Evolutionary conservation across 2,797 vertebrate genomes (phyloP).

Genomic region (Novumbra hubbsi): DNA sequence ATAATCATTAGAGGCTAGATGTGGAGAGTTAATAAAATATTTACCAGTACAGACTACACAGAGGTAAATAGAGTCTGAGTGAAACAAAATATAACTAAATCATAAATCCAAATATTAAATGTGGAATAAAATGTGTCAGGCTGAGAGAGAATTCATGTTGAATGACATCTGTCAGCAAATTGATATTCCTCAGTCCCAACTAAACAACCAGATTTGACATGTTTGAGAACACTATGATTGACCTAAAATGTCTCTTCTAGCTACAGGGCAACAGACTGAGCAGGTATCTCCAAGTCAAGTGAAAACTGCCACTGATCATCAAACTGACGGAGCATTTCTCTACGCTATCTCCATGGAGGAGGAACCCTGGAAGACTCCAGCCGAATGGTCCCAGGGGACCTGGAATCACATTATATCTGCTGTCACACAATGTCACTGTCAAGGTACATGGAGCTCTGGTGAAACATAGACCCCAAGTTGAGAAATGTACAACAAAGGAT

Average conservation of each 20-base stretch:
- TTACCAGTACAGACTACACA: not conserved
- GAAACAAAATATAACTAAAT: not conserved
- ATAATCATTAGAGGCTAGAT: too few species aligned
- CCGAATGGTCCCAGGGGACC: slow-evolving; percentile 56
- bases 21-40: not conserved
- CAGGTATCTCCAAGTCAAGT: slow-evolving; percentile 60
- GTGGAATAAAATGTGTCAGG: not conserved
- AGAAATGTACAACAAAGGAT: not conserved
- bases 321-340: slow-evolving; percentile 58
- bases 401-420: slow-evolving; percentile 75
- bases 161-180: not conserved
- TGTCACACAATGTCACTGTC: slow-evolving; percentile 75
- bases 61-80: not conserved
- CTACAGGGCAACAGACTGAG: not conserved
- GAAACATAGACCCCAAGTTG: slow-evolving; percentile 60
- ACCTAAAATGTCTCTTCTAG: not conserved
- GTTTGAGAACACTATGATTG: not conserved
- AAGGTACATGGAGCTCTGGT: slow-evolving; percentile 58
- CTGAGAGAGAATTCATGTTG: not conserved
- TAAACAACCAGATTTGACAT: not conserved
- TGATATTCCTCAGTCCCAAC: not conserved
- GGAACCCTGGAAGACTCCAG: slow-evolving; percentile 49
- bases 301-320: slow-evolving; percentile 70
- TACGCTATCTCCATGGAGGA: slow-evolving; percentile 61
- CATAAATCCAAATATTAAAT: not conserved